Evolutionary conservation across 1,140 invertebrate genomes (phyloP).

Genomic region (Halictus rubicundus): DNA sequence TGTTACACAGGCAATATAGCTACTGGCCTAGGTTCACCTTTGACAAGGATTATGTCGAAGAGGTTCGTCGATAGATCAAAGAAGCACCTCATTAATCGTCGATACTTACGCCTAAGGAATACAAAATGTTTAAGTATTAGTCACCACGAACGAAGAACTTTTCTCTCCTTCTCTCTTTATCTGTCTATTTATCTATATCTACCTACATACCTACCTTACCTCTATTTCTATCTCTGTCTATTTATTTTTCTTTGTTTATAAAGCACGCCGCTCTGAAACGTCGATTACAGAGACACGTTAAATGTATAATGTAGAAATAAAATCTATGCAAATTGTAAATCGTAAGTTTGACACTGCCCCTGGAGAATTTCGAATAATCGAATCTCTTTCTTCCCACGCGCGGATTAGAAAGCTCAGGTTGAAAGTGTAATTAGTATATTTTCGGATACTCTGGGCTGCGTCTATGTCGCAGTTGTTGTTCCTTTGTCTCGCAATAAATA

Average conservation of each 20-base stretch:
- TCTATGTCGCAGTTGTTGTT: slow-evolving; percentile 4
- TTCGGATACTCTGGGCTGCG: too few relatives aligned
- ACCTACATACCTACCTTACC: too few relatives aligned
- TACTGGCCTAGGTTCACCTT: slow-evolving; percentile 51
- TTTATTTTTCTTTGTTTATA: slow-evolving; percentile 33
- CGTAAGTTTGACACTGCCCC: slow-evolving; percentile 13
- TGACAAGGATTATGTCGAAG: slow-evolving; percentile 20
- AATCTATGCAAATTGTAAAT: slow-evolving; percentile 46
- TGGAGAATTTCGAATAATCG: not conserved
- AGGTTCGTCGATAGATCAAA: slow-evolving; percentile 29
- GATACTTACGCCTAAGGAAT: slow-evolving; percentile 54
- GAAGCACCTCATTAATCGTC: slow-evolving; percentile 33
- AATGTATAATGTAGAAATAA: slow-evolving; percentile 61
- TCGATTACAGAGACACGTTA: slow-evolving; percentile 45
- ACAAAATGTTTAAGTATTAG: slow-evolving; percentile 57
- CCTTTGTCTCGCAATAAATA: slow-evolving; percentile 21
- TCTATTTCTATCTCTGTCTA: too few relatives aligned
- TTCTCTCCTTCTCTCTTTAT: too few relatives aligned
- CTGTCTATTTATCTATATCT: too few relatives aligned
- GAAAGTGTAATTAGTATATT: too few relatives aligned
- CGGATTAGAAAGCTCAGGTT: slow-evolving; percentile 7
- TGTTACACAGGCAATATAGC: slow-evolving; percentile 34
- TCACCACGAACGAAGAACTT: slow-evolving; percentile 23
- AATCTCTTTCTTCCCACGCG: not conserved
- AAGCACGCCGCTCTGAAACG: slow-evolving; percentile 39